These are phyloP conservation scores for Hoplias malabaricus DNA, from an alignment of 2,113 vertebrate species.

Conservation along the genomic window DNA sequence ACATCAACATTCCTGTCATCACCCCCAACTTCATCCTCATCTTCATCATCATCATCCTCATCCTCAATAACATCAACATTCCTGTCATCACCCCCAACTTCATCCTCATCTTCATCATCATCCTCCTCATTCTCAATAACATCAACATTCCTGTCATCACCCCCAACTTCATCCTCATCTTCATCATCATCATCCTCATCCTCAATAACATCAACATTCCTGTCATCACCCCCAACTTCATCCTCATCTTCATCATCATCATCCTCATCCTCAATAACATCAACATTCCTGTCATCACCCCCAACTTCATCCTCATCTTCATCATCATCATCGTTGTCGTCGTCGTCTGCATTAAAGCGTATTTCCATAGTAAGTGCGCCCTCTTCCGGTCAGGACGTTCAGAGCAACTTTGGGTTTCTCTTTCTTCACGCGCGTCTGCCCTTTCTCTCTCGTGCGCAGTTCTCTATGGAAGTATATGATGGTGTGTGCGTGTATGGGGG, in stretches of 20 bases:
- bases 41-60: background rate
- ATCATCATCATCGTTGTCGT: background rate
- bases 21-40: background rate
- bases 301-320: background rate
- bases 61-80: too few relatives aligned
- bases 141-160: too few relatives aligned
- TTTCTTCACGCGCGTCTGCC: background rate
- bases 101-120: background rate
- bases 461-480: too few relatives aligned
- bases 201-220: too few relatives aligned
- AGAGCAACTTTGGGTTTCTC: background rate
- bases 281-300: too few relatives aligned
- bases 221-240: background rate
- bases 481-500: too few relatives aligned
- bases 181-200: background rate
- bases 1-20: too few relatives aligned
- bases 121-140: too few relatives aligned
- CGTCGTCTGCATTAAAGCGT: conserved; percentile 10
- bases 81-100: too few relatives aligned
- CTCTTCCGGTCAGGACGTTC: conserved; percentile 20
- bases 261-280: background rate
- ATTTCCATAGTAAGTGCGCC: conserved; percentile 29
- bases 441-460: too few relatives aligned
- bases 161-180: background rate
- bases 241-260: background rate